Evolutionary conservation across 2,888 invertebrate species (phyloP).

Genomic region (Pedicia rivosa): DNA sequence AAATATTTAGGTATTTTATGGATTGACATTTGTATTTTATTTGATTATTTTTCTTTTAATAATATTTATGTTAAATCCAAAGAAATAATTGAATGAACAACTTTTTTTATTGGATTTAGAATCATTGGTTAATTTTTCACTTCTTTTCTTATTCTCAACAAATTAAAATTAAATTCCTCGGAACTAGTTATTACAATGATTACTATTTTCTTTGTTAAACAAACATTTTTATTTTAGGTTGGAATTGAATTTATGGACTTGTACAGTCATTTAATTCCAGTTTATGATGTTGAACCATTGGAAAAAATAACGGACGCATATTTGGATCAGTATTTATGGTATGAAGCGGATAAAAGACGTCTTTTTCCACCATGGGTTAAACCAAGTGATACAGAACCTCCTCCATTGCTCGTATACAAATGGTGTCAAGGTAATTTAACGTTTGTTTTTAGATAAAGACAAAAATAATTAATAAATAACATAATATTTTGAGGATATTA

Average conservation of each 20-base stretch:
- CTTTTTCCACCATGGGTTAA: constrained; percentile 99
- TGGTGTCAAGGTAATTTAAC: constrained; percentile 82
- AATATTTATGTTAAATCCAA: no score
- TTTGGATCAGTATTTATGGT: constrained; percentile 98
- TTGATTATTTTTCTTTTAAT: no score
- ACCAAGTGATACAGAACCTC: constrained; percentile 97
- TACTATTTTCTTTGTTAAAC: no score
- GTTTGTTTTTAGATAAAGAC: neutral
- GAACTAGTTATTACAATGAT: no score
- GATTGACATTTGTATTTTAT: no score
- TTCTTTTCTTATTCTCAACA: no score
- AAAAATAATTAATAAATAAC: neutral
- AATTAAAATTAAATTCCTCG: no score
- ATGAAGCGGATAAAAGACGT: constrained; percentile 94
- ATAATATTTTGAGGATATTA: constrained; percentile 21
- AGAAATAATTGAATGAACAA: constrained; percentile 2
- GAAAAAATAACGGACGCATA: constrained; percentile 99
- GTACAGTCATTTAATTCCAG: constrained; percentile 96
- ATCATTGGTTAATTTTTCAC: no score
- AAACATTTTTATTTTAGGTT: no score
- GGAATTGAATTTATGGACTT: constrained; percentile 99
- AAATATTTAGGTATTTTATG: no score
- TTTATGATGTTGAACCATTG: constrained; percentile 97
- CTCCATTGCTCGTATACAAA: constrained; percentile 81
- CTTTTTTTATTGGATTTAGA: constrained; percentile 33